Base-by-base conservation (phyloP, 2,113 vertebrate genomes). In the Chionodraco myersi region DNA sequence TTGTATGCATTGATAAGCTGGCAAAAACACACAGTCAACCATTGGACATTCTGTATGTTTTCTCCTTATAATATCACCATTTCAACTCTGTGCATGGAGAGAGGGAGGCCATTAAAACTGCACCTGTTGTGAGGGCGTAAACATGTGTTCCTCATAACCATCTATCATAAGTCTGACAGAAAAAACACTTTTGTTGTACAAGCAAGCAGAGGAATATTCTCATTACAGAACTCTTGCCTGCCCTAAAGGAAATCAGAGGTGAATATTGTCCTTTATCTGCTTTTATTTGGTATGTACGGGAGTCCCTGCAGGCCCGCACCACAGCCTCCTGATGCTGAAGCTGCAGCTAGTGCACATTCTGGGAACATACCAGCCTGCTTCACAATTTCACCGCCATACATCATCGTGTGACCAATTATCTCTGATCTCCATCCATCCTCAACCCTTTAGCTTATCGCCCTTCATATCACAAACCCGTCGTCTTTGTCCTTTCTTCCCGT, bases 61-160 rank as follows among this genome's bases (percentile, higher is more conserved):
- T 53, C 48, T 53, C 77, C 63, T 44, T 59, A 51, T 45, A 80
- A 79, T 41, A 67, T 30, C 15, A 65, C 52, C 36, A 74, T 56
- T 36, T 41, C 54, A 47, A 18, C 60, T 62, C 53, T 62, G 52
- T 72, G 67, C 79, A 57, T 65, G 79, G 63, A 74, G 86, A 82
- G 77, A 85, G 61, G 59, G 47, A 18, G 65, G 78, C 76, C 90
- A 89, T 91, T 91, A 92, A 87, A 92, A 87, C 11, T 0, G 64
- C 74, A 88, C 91, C 89, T 91, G 92, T 85, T 77, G 91, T 76
- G 87, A 86, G 65, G 66, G 73, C 15, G 52, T 73, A 79, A 91
- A 84, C 88, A 82, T 23, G 75, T 44, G 77, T 78, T 85, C 77
- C 67, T 82, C 72, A 67, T 77, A 67, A 75, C 58, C 80, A 86